phyloP scores from a whole-genome alignment of 2,113 vertebrate genomes.

The Notarius quadriscutis region DNA sequence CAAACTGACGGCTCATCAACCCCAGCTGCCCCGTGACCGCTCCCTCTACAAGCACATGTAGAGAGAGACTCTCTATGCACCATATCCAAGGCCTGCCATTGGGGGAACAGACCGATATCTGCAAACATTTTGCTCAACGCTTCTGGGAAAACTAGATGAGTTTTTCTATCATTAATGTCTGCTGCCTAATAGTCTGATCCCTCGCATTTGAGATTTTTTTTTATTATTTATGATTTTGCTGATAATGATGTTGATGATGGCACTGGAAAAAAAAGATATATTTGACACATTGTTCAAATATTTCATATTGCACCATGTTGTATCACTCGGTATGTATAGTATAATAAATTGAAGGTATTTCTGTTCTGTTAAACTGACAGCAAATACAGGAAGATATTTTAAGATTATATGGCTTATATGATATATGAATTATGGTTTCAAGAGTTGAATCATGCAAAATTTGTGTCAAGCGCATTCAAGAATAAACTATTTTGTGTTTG shows the following conservation, averaged over 20 bases:
- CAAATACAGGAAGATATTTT: constrained; percentile 65
- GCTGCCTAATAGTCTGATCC: not conserved
- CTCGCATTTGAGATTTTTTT: not conserved
- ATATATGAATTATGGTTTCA: constrained; percentile 58
- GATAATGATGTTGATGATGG: constrained; percentile 4
- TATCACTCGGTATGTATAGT: constrained; percentile 51
- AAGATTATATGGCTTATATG: constrained; percentile 46
- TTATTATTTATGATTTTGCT: not conserved
- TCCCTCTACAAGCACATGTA: constrained; percentile 99
- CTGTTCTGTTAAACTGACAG: constrained; percentile 36
- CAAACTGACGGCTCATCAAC: constrained; percentile 87
- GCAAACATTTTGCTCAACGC: constrained; percentile 1
- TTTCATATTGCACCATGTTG: constrained; percentile 37
- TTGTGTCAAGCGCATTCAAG: constrained; percentile 64
- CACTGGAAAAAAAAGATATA: not conserved
- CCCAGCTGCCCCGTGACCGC: constrained; percentile 88
- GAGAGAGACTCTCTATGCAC: constrained; percentile 65
- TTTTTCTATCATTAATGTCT: constrained; percentile 14
- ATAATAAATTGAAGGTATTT: constrained; percentile 50
- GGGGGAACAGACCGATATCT: constrained; percentile 3
- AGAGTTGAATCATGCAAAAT: constrained; percentile 64
- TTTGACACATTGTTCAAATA: constrained; percentile 51
- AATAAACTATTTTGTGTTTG: constrained; percentile 66
- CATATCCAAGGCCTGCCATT: not conserved
- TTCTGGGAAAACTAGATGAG: not conserved